A percentile compares a stretch with the other conserved stretches of the same genome.
Evolutionary conservation across 2,888 invertebrate species (phyloP).

Genomic region (Synergus umbraculus): DNA sequence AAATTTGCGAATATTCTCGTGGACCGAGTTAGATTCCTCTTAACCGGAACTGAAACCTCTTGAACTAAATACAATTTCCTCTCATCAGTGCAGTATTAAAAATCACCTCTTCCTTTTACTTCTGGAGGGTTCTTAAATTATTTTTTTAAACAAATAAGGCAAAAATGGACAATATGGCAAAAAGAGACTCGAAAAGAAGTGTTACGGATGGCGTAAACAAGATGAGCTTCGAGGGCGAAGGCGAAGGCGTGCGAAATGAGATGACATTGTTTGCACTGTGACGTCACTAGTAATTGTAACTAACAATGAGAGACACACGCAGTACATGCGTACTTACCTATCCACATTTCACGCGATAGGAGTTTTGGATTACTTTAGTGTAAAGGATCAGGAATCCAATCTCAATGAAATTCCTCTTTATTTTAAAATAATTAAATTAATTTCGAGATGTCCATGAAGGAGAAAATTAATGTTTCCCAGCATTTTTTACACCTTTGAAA

Average conservation of each 20-base stretch:
- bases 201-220: conserved; percentile 50
- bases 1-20: background rate
- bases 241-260: conserved; percentile 66
- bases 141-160: background rate
- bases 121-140: conserved; percentile 5
- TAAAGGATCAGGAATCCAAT: background rate
- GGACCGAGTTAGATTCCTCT: conserved; percentile 12
- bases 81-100: conserved; percentile 29
- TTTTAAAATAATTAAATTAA: background rate
- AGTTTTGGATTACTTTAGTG: conserved; percentile 58
- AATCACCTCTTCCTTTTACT: conserved; percentile 20
- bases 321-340: conserved; percentile 57
- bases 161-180: conserved; percentile 22
- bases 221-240: conserved; percentile 55
- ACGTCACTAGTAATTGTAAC: conserved; percentile 70
- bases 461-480: too few species aligned
- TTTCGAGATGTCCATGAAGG: too few species aligned
- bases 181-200: conserved; percentile 28
- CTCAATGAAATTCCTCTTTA: background rate
- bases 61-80: conserved; percentile 33
- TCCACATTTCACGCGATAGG: conserved; percentile 46
- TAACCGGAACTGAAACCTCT: conserved; percentile 30
- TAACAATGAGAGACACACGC: conserved; percentile 61
- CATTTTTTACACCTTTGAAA: too few species aligned
- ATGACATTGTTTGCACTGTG: conserved; percentile 72